These are phyloP conservation scores for Pseudochirops cupreus DNA, from an alignment of 2,797 vertebrate genomes.

Conservation along the genomic window DNA sequence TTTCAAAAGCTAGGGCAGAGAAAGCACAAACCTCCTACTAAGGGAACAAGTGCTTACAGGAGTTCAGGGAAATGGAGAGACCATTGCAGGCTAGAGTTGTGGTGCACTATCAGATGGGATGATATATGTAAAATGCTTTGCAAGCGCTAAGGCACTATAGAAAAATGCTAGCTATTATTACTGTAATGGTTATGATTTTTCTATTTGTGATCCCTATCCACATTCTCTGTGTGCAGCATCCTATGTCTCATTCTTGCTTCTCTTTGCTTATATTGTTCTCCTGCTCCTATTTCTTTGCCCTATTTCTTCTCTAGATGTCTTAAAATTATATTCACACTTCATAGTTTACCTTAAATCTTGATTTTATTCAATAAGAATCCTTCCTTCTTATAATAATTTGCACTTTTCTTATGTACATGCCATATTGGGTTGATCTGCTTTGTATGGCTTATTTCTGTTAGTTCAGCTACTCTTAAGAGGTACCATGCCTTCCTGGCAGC, in stretches of 20 bases:
- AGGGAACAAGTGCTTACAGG: slow-evolving; percentile 13
- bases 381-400: neutral
- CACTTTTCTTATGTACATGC: neutral
- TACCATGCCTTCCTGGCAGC: neutral
- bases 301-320: neutral
- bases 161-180: neutral
- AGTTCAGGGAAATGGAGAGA: slow-evolving; percentile 48
- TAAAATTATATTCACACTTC: neutral
- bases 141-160: neutral
- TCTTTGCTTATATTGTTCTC: neutral
- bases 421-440: neutral
- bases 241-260: neutral
- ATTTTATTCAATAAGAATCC: neutral
- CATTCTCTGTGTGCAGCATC: neutral
- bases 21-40: slow-evolving; percentile 33
- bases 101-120: neutral
- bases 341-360: neutral
- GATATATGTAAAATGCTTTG: neutral
- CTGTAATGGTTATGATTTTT: neutral
- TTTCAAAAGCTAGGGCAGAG: slow-evolving; percentile 72
- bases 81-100: neutral
- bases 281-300: neutral
- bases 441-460: neutral
- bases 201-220: neutral
- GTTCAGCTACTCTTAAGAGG: neutral